Percentiles rank a stretch among this genome's conserved stretches.
Conservation (phyloP, 1,140 invertebrate species). For the Drosophila lini region DNA sequence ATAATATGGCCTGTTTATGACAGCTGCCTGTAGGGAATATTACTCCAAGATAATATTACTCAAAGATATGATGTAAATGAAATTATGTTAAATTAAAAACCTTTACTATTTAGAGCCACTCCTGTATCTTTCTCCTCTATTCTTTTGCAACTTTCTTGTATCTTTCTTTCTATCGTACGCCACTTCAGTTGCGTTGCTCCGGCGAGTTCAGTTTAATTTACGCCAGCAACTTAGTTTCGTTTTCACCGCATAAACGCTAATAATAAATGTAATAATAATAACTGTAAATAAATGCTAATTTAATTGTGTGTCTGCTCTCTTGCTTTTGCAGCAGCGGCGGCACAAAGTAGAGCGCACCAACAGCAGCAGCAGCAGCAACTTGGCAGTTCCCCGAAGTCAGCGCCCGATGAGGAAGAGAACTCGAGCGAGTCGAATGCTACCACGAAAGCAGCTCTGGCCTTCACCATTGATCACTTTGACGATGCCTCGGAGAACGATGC, state of each 20-base stretch:
- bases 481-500: constrained; percentile 87
- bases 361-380: constrained; percentile 39
- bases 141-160: constrained; percentile 2
- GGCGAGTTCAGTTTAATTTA: constrained; percentile 51
- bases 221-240: constrained; percentile 44
- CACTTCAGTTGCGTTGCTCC: constrained; percentile 54
- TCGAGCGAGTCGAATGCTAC: constrained; percentile 63
- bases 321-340: constrained; percentile 46
- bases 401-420: constrained; percentile 58
- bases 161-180: constrained; percentile 22
- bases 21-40: background rate
- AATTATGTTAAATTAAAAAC: background rate
- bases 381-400: background rate
- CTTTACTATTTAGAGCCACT: constrained; percentile 25
- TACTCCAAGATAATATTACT: background rate
- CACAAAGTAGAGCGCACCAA: constrained; percentile 62
- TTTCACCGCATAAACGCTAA: constrained; percentile 70
- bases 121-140: constrained; percentile 24
- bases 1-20: background rate
- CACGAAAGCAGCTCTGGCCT: constrained; percentile 85
- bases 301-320: constrained; percentile 54
- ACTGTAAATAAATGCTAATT: constrained; percentile 78
- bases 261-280: constrained; percentile 68
- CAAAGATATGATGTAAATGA: too few species aligned
- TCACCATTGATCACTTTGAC: constrained; percentile 89